Conservation (phyloP, 2,797 vertebrate species). For the Onychomys leucogaster region DNA sequence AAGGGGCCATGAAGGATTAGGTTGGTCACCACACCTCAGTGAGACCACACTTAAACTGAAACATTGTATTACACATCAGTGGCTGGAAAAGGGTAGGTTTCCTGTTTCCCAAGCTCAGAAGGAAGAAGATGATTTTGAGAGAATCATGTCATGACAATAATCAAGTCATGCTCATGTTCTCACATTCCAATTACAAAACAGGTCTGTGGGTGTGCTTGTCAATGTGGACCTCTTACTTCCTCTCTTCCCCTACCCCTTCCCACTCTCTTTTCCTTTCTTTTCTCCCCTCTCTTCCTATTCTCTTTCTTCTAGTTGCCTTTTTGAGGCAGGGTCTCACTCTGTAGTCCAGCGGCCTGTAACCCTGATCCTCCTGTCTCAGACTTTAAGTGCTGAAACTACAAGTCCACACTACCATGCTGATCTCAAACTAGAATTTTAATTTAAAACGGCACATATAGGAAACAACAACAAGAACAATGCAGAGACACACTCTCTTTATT, state of each 20-base stretch:
- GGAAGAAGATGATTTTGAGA: background rate
- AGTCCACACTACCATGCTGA: background rate
- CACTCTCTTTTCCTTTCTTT: background rate
- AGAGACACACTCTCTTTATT: background rate
- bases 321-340: background rate
- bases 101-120: background rate
- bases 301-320: background rate
- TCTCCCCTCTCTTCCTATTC: no score
- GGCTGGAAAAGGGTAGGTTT: accelerated
- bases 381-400: background rate
- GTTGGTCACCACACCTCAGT: background rate
- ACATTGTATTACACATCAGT: background rate
- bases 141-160: background rate
- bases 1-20: background rate
- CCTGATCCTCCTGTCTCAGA: background rate
- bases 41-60: background rate
- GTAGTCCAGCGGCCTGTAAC: no score
- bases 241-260: background rate
- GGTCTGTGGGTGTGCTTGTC: background rate
- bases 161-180: background rate
- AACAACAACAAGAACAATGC: background rate
- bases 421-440: background rate
- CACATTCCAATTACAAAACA: background rate
- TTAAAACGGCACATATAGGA: background rate
- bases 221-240: background rate